Evolutionary conservation across 2,888 invertebrate genomes (phyloP).

Genomic region (Ernsta delagoae): DNA sequence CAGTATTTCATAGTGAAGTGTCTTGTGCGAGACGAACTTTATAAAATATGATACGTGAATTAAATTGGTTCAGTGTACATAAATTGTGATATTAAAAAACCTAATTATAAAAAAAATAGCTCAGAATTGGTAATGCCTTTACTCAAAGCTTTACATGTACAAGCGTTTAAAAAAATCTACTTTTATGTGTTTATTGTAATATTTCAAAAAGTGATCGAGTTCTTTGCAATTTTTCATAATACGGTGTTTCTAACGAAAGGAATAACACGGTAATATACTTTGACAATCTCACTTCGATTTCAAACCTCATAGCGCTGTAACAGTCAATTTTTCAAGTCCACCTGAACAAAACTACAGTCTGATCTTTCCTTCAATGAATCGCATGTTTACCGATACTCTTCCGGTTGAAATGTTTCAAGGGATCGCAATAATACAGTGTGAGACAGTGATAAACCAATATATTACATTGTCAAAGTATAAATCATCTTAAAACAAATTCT

Average conservation of each 20-base stretch:
- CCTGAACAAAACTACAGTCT: no score
- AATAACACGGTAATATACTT: no score
- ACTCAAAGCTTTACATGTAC: no score
- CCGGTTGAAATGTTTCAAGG: constrained; percentile 11
- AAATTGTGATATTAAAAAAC: constrained; percentile 15
- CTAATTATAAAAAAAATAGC: constrained; percentile 17
- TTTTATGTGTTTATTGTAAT: background rate
- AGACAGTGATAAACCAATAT: constrained; percentile 39
- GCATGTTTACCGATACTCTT: background rate
- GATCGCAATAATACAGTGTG: constrained; percentile 33
- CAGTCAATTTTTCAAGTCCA: no score
- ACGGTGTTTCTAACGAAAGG: no score
- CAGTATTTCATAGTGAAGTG: constrained; percentile 35
- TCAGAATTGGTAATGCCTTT: constrained; percentile 4
- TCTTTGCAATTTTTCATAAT: no score
- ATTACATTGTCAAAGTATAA: constrained; percentile 60
- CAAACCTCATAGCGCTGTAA: no score
- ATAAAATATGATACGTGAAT: constrained; percentile 17
- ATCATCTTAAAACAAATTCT: constrained; percentile 49
- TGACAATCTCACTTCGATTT: no score
- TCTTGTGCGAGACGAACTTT: constrained; percentile 13
- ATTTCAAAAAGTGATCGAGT: no score
- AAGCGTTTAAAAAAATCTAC: constrained; percentile 30
- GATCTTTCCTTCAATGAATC: no score
- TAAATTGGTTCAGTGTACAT: background rate